Conservation (phyloP, 2,113 vertebrate genomes). For the Lagopus muta region DNA sequence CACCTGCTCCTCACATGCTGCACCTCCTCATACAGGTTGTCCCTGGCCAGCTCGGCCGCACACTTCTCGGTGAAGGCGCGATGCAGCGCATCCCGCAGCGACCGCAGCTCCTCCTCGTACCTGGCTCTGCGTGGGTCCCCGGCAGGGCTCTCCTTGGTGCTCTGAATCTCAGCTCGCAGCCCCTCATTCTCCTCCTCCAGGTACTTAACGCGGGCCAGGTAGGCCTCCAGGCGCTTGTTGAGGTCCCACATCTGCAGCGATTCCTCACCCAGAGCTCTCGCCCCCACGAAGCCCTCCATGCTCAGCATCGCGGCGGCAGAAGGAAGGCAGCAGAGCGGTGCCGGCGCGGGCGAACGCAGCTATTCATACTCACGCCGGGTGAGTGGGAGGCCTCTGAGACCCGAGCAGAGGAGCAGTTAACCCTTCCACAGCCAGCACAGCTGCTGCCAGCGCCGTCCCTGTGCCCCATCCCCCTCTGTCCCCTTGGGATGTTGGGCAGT, state of each 20-base stretch:
- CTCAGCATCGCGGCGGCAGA: not conserved
- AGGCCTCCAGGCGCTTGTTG: constrained; percentile 89
- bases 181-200: constrained; percentile 90
- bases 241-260: constrained; percentile 94
- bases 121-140: constrained; percentile 64
- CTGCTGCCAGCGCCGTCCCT: not conserved
- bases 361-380: constrained; percentile 64
- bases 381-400: constrained; percentile 68
- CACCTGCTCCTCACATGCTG: constrained; percentile 76
- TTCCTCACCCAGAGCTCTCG: constrained; percentile 77
- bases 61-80: constrained; percentile 83
- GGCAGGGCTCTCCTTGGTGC: constrained; percentile 45
- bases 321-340: constrained; percentile 26
- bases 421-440: constrained; percentile 20
- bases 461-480: not conserved
- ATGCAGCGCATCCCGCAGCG: constrained; percentile 79
- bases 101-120: constrained; percentile 82
- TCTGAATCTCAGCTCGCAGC: constrained; percentile 83
- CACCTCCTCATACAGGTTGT: constrained; percentile 80
- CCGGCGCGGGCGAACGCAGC: constrained; percentile 32
- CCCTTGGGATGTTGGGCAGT: not conserved
- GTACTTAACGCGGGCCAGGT: constrained; percentile 87
- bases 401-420: constrained; percentile 44
- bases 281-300: constrained; percentile 59
- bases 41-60: constrained; percentile 81